Base-by-base conservation (phyloP, 2,797 vertebrate species). In the Emydoidea blandingii region DNA sequence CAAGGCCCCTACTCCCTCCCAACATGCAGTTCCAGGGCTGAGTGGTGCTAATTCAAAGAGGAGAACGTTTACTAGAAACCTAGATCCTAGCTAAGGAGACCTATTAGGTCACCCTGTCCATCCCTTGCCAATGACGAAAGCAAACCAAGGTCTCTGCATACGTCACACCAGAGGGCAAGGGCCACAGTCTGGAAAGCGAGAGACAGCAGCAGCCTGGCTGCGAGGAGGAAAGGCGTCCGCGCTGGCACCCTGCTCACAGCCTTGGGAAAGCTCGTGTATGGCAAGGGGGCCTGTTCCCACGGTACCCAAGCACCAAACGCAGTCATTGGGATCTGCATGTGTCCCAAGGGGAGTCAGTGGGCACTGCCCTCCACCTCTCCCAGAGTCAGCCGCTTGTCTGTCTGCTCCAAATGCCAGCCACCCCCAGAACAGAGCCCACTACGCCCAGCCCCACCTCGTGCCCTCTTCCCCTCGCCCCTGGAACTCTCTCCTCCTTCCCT, bases 41-140 rank as follows among this genome's bases (percentile, higher is more conserved):
- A 83, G 57, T 68, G 68, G 79, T 62, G 83, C 56, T 78, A 86
- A 59, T 31, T 80, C 59, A 80, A 41, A 49, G 74, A 87, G 76
- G 52, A 74, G 62, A 85, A n/a, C 14, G 23, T 25, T 83, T 44
- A 90, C 83, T 57, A 87, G 72, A 44, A 79, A 49, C 50, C 83
- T 54, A 54, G 34, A 44, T 79, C 44, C 59, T 82, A 53, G n/a
- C 37, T 83, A 87, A 90, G 52, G 52, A 81, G n/a, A 84, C 80
- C 52, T n/a, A 27, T 85, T 27, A 62, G 68, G 72, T 53, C 41
- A 68, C 44, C 72, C 59, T 85, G 41, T 57, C 62, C 49, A 53
- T 54, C 31, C 81, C 68, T 59, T 27, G 59, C 59, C 84, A 79
- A 50, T 34, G 31, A 79, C n/a, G 11, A 54, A 47, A 54, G 56